Evolutionary conservation across 2,113 vertebrate genomes (phyloP).

Genomic region (Lethenteron reissneri): DNA sequence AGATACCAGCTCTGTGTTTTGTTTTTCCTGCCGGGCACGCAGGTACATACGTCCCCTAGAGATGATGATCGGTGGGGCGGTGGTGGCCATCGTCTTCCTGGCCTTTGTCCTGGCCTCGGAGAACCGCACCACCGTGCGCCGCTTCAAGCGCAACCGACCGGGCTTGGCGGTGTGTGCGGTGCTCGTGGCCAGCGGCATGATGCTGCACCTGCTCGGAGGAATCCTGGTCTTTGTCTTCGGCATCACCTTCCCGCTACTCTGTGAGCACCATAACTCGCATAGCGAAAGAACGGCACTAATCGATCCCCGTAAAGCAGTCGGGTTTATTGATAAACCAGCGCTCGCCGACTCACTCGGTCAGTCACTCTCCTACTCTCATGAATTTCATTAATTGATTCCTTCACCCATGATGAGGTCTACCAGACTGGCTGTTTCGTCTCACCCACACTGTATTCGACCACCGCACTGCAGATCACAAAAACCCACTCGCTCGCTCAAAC

Average conservation of each 20-base stretch:
- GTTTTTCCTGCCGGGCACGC: conserved; percentile 8
- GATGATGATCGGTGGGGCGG: conserved; percentile 49
- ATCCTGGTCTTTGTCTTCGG: conserved; percentile 74
- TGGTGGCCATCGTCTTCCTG: conserved; percentile 49
- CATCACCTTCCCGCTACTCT: conserved; percentile 54
- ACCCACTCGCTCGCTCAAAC: too few species aligned
- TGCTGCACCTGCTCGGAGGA: conserved; percentile 65
- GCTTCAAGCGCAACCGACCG: conserved; percentile 58
- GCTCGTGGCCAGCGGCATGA: conserved; percentile 52
- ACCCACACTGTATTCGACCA: too few species aligned
- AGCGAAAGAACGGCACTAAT: too few species aligned
- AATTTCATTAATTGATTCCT: too few species aligned
- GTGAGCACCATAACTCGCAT: conserved; percentile 29
- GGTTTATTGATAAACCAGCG: too few species aligned
- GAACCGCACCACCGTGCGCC: conserved; percentile 43
- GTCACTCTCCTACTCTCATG: too few species aligned
- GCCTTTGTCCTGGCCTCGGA: conserved; percentile 54
- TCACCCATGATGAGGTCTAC: too few species aligned
- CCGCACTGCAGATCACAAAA: too few species aligned
- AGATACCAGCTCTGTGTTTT: too few species aligned
- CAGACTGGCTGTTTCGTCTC: too few species aligned
- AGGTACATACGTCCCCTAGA: conserved; percentile 63
- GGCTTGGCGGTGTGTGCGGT: conserved; percentile 36
- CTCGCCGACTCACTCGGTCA: too few species aligned
- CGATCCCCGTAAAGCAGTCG: too few species aligned